Base-by-base conservation (phyloP, 2,888 invertebrate genomes). In the Polymixis flavicincta region DNA sequence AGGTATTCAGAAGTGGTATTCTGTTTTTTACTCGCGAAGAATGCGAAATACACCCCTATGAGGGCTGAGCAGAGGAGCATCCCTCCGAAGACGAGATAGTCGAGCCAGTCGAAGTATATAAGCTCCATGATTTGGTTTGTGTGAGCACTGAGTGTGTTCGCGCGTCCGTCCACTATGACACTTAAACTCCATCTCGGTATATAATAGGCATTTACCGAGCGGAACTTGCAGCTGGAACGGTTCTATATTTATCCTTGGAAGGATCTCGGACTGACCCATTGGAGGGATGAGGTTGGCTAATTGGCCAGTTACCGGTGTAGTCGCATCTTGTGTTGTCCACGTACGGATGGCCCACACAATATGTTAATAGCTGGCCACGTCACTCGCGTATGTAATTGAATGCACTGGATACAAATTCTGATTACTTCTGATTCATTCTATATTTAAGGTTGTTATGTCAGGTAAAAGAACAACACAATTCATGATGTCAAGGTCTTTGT, bases 1-100 rank as follows among this genome's bases (percentile, higher is more conserved):
- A 98, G 95, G 87, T 98, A 98, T 88, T 98, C 98, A 32, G 97
- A 93, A 0, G 98, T 97, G 0, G 98, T 98, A 88, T 98, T 97
- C 85, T 97, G 97, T 88, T 97, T 98, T 88, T 97, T 97, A 82
- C 96, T 96, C 1, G 98, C 97, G 89, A 97, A 97, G 92, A 97
- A 98, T 7, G 97, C 98, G 86, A 98, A 98, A 93, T 98, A 98
- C 50, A 98, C 96, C 0, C 98, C 98, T 84, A 98, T 97, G 68
- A 97, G 87, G 0, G 97, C 97, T 0, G 98, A 98, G 6, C 97
- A 86, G 42, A 97, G 93, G 79, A 98, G 93, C 97, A 98, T 97
- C 13, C 94, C 93, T 8, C 97, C 97, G 87, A 98, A 98, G 64
- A 98, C 97, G 55, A 97, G 89, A 88, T 97, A 97, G 92, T 98